Evolutionary conservation across 2,888 invertebrate genomes (phyloP).

Genomic region (Drosophila aldrichi): DNA sequence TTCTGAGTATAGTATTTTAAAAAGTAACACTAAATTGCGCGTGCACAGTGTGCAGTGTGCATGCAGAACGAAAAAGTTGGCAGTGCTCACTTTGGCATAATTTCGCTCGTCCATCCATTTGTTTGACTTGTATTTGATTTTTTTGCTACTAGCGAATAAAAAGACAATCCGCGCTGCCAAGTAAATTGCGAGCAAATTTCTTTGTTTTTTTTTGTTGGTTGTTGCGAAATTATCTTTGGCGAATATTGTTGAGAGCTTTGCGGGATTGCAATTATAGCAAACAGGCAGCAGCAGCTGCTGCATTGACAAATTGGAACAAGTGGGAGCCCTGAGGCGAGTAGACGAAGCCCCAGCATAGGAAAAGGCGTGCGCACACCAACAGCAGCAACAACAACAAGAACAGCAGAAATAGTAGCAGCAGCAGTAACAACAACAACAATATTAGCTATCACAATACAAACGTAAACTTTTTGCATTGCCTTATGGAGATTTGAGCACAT

Average conservation of each 20-base stretch:
- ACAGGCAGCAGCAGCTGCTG: conserved; percentile 54
- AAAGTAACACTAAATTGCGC: neutral
- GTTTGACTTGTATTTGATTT: conserved; percentile 43
- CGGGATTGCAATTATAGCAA: conserved; percentile 33
- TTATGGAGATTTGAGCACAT: conserved; percentile 72
- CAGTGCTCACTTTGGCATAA: conserved; percentile 47
- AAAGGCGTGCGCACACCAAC: conserved; percentile 61
- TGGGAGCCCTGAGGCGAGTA: conserved; percentile 66
- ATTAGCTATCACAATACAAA: conserved; percentile 22
- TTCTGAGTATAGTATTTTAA: neutral
- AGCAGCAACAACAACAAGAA: conserved; percentile 34
- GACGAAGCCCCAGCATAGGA: conserved; percentile 57
- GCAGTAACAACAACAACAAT: conserved; percentile 39
- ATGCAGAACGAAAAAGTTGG: conserved; percentile 42
- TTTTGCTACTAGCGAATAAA: conserved; percentile 35
- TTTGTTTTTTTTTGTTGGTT: conserved; percentile 9
- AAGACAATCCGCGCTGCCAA: conserved; percentile 15
- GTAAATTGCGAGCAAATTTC: conserved; percentile 12
- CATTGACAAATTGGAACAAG: conserved; percentile 62
- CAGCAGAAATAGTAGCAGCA: conserved; percentile 14
- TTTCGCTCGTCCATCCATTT: conserved; percentile 46
- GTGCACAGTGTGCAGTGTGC: neutral
- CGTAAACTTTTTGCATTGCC: conserved; percentile 66
- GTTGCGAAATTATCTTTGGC: neutral
- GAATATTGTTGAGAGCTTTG: conserved; percentile 10